Conservation (phyloP, 2,797 vertebrate species). For the Coregonus ussuriensis region DNA sequence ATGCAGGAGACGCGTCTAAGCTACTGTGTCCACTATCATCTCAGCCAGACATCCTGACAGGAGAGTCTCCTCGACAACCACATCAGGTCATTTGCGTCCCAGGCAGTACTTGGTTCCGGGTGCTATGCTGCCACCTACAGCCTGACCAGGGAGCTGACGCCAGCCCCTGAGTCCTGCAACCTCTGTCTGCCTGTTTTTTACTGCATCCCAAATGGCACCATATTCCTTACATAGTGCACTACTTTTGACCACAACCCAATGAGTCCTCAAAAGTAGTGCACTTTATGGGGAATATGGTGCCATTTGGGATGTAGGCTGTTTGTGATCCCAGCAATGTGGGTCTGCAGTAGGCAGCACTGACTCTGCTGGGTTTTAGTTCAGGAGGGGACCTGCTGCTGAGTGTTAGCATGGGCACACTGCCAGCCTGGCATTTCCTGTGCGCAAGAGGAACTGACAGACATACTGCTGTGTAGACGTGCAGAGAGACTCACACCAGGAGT, state of each 20-base stretch:
- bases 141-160: neutral
- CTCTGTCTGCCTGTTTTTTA: too few relatives aligned
- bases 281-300: neutral
- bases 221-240: neutral
- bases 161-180: neutral
- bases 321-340: neutral
- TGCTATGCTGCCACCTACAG: conserved; percentile 27
- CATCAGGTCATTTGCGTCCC: neutral
- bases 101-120: neutral
- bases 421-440: neutral
- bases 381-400: conserved; percentile 2
- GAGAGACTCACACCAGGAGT: neutral
- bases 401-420: neutral
- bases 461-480: neutral
- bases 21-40: neutral
- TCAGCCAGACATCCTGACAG: too few relatives aligned
- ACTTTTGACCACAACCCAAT: too few relatives aligned
- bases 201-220: neutral
- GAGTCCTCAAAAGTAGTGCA: neutral
- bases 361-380: neutral
- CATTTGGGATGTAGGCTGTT: neutral
- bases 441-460: conserved; percentile 7
- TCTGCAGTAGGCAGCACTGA: neutral
- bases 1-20: neutral
- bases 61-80: too few relatives aligned